A percentile compares a stretch with the other conserved stretches of the same genome.
Evolutionary conservation across 2,888 invertebrate species (phyloP).

Genomic region (Mechanitis mazaeus): DNA sequence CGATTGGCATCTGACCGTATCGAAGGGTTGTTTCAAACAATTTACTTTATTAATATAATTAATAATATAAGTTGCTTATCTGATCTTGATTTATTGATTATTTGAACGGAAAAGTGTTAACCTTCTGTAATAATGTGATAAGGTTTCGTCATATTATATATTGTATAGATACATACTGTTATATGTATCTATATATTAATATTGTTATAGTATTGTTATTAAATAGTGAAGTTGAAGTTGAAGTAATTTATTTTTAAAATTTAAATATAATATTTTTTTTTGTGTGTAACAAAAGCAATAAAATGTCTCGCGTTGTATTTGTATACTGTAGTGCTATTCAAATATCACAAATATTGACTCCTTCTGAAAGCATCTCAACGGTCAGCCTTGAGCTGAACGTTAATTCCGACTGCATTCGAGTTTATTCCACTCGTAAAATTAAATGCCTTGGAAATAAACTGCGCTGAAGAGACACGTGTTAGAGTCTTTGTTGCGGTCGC

Average conservation of each 20-base stretch:
- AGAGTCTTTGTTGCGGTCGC: slow-evolving; percentile 7
- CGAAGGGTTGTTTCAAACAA: slow-evolving; percentile 14
- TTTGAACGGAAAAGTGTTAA: not conserved
- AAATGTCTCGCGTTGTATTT: not conserved
- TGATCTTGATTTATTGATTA: not conserved
- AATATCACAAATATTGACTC: slow-evolving; percentile 2
- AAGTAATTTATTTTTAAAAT: too few species aligned
- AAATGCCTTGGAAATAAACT: slow-evolving; percentile 36
- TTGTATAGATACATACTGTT: too few species aligned
- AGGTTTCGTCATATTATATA: too few species aligned
- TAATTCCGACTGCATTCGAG: slow-evolving; percentile 48
- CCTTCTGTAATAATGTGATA: not conserved
- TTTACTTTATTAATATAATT: slow-evolving; percentile 14
- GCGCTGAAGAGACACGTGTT: slow-evolving; percentile 32
- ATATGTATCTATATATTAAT: too few species aligned
- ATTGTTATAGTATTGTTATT: too few species aligned
- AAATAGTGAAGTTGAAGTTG: too few species aligned
- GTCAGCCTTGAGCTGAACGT: slow-evolving; percentile 34
- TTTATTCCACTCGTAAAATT: slow-evolving; percentile 55
- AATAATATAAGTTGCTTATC: not conserved
- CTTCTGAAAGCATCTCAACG: slow-evolving; percentile 6
- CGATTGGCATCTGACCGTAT: slow-evolving; percentile 27
- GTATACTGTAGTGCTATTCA: slow-evolving; percentile 1
- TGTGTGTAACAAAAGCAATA: too few species aligned
- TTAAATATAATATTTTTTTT: too few species aligned